Evolutionary conservation across 2,113 vertebrate genomes (phyloP), one percentile per base, ranked within the genome.

Genomic region (Ellobius talpinus): DNA sequence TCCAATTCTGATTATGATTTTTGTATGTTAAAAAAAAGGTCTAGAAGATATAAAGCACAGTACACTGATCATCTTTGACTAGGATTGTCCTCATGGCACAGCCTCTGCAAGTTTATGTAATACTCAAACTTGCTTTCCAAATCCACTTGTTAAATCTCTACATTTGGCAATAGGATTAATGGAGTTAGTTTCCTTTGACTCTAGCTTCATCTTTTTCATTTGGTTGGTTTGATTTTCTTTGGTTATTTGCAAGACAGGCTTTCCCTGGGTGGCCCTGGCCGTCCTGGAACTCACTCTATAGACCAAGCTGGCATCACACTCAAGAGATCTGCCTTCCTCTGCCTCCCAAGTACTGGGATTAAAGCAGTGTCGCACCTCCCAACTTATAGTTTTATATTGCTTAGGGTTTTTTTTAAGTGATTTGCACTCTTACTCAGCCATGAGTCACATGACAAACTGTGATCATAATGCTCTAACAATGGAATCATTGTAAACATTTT

Each of bases 1-100:
- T 70, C 50, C 36, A 97, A 81, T 36, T 85, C 76, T 88, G 42
- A 47, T 90, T 90, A 33, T 82, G 45, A 76, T 58, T 87, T 89
- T 93, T 89, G 29, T 89, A 21, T 91, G 90, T 93, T 85, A 92
- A 88, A 92, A 95, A 95, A 65, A 77, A 21, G 55, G 11, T 29
- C 52, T 33, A 50, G 19, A 29, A 76, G 63, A 5, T 88, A 88
- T 76, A 74, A 87, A 76, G 5, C 81, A 11, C 72, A n/a, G 3
- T 86, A 8, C 58, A 73, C 47, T 63, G 78, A 50, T 73, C 76
- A 66, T 86, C 77, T 94, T 77, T 65, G 39, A 33, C 24, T 72
- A 94, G n/a, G 12, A 72, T 77, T 76, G 21, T 82, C 72, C 89
- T 84, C 63, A 77, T 65, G 96, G 36, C 8, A 55, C 31, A 68